Base-by-base conservation (phyloP, 2,888 invertebrate genomes). In the Mamestra brassicae region DNA sequence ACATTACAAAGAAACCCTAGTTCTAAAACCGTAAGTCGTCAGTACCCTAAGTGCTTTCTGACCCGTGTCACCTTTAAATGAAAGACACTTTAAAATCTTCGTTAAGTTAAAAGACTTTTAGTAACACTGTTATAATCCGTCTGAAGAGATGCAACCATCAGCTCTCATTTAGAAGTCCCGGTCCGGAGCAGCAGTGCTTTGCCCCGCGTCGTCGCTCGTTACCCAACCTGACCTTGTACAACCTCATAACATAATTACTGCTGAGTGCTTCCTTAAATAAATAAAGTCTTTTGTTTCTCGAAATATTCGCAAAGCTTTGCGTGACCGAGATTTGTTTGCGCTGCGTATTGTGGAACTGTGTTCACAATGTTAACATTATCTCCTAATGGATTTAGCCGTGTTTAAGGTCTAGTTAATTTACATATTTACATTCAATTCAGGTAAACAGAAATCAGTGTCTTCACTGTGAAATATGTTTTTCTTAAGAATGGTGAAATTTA, bases 181-280 rank as follows among this genome's bases (percentile, higher is more conserved):
- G 83, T 60, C 45, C 38, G 36, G 17, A 65, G 74, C 55, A 52
- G 11, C 50, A 60, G 71, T 58, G 62, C 60, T 73, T 71, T 78
- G 52, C 50, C 55, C 61, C 62, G 71, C 76, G 83, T 88, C 87
- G 74, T 82, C 75, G 78, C 85, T 89, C 86, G 86, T 90, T 88
- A 87, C 80, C 67, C 80, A 77, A 80, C 83, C 82, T 85, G 84
- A 86, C 86, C 85, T 88, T 88, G 83, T 86, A 61, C 85, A 81
- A 84, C 87, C 89, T 91, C 88, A 90, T 93, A 93, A 94, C 90
- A 88, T 90, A 93, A 94, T 94, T 92, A 93, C 87, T 54, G 83
- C 86, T 86, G 90, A 94, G 93, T 93, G 94, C 91, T 93, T 90
- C 90, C 89, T 89, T 90, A 91, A 91, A 92, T 92, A 92, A 92